Conservation (phyloP, 2,888 invertebrate genomes). For the Acanthosoma haemorrhoidale region DNA sequence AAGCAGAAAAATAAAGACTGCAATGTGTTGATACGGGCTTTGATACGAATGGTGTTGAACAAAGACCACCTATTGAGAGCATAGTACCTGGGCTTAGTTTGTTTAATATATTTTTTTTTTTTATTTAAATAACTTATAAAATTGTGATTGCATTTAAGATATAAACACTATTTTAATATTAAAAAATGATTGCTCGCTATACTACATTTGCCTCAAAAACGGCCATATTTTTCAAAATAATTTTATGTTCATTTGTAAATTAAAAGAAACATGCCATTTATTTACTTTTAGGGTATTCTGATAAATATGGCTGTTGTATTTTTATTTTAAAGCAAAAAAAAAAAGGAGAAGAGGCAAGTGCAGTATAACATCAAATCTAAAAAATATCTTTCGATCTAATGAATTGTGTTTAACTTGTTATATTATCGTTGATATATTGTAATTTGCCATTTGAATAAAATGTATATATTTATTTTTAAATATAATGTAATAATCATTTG, state of each 20-base stretch:
- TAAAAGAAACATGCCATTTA: background rate
- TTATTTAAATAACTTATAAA: background rate
- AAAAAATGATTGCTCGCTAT: background rate
- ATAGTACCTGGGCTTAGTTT: background rate
- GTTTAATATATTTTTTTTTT: background rate
- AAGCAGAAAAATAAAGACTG: no score
- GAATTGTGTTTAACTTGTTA: background rate
- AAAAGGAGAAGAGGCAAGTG: background rate
- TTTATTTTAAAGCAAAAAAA: background rate
- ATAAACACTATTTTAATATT: background rate
- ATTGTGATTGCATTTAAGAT: background rate
- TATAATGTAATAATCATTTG: constrained; percentile 11
- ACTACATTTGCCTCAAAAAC: background rate
- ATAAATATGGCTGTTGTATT: background rate
- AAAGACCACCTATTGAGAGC: background rate
- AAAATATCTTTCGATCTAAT: background rate
- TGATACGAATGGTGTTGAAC: background rate
- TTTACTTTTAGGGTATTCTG: background rate
- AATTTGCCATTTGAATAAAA: background rate
- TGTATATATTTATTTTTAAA: constrained; percentile 10
- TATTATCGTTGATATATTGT: background rate
- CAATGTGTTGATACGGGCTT: background rate
- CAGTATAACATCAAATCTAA: background rate
- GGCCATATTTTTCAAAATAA: background rate
- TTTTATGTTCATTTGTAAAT: background rate